phyloP scores from a whole-genome alignment of 2,888 invertebrate species.

The Drosophila affinis region DNA sequence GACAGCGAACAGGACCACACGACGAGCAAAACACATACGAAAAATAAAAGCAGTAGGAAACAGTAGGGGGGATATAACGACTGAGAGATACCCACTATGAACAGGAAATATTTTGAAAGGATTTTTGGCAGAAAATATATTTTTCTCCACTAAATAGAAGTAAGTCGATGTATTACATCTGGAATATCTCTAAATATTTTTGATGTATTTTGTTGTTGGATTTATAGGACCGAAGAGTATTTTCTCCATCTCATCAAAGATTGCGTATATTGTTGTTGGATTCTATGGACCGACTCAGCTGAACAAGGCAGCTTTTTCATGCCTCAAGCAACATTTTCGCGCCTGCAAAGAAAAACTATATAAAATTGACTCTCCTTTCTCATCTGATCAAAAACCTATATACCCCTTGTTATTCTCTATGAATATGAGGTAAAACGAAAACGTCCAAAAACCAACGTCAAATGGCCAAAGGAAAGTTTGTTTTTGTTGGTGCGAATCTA shows the following conservation, averaged over 20 bases:
- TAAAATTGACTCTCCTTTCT: not conserved
- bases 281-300: no score
- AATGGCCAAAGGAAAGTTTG: conserved; percentile 6
- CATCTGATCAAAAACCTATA: not conserved
- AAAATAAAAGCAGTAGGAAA: conserved; percentile 12
- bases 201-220: no score
- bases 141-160: not conserved
- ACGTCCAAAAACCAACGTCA: conserved; percentile 3
- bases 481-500: not conserved
- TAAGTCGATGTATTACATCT: no score
- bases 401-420: not conserved
- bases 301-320: no score
- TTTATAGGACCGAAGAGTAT: no score
- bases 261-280: no score
- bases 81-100: conserved; percentile 1
- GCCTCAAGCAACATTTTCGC: no score
- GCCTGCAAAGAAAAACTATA: no score
- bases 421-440: no score
- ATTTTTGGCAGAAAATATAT: not conserved
- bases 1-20: conserved; percentile 54
- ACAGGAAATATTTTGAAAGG: not conserved
- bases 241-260: no score
- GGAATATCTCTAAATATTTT: no score
- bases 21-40: conserved; percentile 8
- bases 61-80: not conserved